Evolutionary conservation across 2,797 vertebrate species (phyloP).

Genomic region (Rhinella marina): DNA sequence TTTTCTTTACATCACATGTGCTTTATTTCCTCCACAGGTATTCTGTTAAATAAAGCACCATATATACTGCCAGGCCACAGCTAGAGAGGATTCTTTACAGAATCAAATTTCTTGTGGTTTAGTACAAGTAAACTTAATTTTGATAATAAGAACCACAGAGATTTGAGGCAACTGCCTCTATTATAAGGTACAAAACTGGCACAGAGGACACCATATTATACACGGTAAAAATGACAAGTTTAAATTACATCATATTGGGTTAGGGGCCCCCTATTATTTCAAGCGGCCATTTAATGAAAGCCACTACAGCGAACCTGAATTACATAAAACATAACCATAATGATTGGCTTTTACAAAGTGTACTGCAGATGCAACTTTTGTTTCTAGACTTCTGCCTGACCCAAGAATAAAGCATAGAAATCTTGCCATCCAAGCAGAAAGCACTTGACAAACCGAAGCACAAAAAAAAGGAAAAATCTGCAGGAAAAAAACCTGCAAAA

Average conservation of each 20-base stretch:
- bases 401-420: conserved; percentile 82
- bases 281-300: conserved; percentile 94
- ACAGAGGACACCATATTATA: conserved; percentile 96
- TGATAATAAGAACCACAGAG: conserved; percentile 95
- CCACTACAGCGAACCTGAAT: conserved; percentile 87
- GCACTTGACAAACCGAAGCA: conserved; percentile 86
- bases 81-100: conserved; percentile 99
- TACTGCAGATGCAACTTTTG: conserved; percentile 81
- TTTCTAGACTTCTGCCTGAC: conserved; percentile 79
- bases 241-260: conserved; percentile 91
- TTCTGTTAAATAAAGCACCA: conserved; percentile 98
- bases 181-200: conserved; percentile 99
- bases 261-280: conserved; percentile 78
- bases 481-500: conserved; percentile 46
- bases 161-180: conserved; percentile 89
- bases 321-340: conserved; percentile 87
- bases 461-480: conserved; percentile 71
- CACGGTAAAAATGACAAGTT: conserved; percentile 99
- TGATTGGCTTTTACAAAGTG: conserved; percentile 85
- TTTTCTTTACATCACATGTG: conserved; percentile 91
- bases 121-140: conserved; percentile 99
- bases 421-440: conserved; percentile 87
- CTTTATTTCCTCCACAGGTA: conserved; percentile 97
- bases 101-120: conserved; percentile 99
- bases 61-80: conserved; percentile 99